These are phyloP conservation scores for Stenichneumon culpator DNA, from an alignment of 2,888 invertebrate species.

Conservation along the genomic window DNA sequence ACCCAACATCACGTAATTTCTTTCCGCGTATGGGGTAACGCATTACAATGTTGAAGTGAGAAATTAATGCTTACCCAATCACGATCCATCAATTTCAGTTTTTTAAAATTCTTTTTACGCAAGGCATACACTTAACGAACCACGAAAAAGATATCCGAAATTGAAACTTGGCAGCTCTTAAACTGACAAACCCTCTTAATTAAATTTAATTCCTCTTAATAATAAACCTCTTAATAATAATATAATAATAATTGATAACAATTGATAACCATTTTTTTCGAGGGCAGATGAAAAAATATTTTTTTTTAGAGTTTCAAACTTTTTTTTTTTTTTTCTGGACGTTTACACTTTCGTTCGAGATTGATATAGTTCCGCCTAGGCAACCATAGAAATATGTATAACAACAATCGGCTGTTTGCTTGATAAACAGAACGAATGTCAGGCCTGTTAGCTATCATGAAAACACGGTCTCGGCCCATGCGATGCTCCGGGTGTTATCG, in stretches of 20 bases:
- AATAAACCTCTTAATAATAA: background rate
- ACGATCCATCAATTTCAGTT: background rate
- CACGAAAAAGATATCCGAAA: background rate
- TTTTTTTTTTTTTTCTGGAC: background rate
- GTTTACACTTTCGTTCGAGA: background rate
- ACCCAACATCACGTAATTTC: constrained; percentile 29
- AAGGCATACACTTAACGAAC: background rate
- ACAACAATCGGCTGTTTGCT: constrained; percentile 26
- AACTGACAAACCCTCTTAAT: background rate
- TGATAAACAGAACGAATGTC: constrained; percentile 26
- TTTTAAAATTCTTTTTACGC: background rate
- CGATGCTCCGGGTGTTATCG: constrained; percentile 46
- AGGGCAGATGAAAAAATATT: background rate
- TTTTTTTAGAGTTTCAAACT: background rate
- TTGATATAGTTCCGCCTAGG: background rate
- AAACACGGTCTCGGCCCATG: background rate
- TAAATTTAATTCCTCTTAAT: background rate
- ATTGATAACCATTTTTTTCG: background rate
- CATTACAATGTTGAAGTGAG: constrained; percentile 19
- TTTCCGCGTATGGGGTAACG: constrained; percentile 15
- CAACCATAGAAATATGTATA: constrained; percentile 16
- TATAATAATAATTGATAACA: background rate
- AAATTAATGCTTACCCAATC: constrained; percentile 1
- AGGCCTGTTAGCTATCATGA: constrained; percentile 21
- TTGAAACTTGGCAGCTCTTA: background rate